Percentiles rank a stretch among this genome's conserved stretches.
Conservation (phyloP, 2,888 invertebrate species). For the Labia minor region DNA sequence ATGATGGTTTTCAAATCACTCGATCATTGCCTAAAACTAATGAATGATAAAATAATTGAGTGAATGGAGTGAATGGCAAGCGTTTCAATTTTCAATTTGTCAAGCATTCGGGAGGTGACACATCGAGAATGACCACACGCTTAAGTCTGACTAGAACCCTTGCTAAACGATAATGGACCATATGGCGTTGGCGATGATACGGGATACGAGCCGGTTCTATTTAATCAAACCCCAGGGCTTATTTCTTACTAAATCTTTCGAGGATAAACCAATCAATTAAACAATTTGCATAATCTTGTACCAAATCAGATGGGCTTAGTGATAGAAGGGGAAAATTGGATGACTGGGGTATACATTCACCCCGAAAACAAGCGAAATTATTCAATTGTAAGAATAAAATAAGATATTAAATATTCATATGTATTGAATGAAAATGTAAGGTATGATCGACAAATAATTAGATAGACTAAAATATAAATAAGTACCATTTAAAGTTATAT, state of each 20-base stretch:
- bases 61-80: not conserved
- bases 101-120: not conserved
- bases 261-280: not conserved
- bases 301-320: too few species aligned
- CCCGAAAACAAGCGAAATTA: not conserved
- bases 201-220: not conserved
- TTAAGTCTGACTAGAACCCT: not conserved
- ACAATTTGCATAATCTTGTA: not conserved
- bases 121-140: not conserved
- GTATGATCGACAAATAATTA: too few species aligned
- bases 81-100: slow-evolving; percentile 5
- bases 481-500: too few species aligned
- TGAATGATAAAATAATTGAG: slow-evolving; percentile 13
- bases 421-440: too few species aligned
- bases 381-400: not conserved
- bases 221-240: not conserved
- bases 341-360: not conserved
- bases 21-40: not conserved
- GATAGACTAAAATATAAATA: too few species aligned
- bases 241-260: not conserved
- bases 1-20: not conserved
- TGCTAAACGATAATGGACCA: not conserved
- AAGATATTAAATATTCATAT: too few species aligned
- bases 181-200: not conserved
- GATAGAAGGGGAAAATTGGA: not conserved